These are phyloP conservation scores for Thalpophila matura DNA, from an alignment of 2,888 invertebrate genomes.

Conservation along the genomic window DNA sequence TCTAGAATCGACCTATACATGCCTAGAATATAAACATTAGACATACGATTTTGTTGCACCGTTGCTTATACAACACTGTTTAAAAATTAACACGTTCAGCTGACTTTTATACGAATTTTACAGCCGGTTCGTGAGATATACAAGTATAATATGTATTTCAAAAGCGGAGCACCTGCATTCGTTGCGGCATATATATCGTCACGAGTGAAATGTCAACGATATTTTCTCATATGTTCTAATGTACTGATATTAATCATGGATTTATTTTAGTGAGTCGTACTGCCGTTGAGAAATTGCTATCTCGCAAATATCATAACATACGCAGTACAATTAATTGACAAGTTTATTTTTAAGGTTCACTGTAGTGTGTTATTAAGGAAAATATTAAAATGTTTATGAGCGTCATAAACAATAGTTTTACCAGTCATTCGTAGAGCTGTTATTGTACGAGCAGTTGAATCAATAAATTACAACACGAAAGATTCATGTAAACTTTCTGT, in stretches of 20 bases:
- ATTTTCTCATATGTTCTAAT: slow-evolving; percentile 69
- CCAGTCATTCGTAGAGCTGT: background rate
- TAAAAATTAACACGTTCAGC: slow-evolving; percentile 14
- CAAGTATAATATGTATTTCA: slow-evolving; percentile 33
- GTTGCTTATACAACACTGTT: slow-evolving; percentile 27
- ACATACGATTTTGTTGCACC: slow-evolving; percentile 23
- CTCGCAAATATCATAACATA: slow-evolving; percentile 31
- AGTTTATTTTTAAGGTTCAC: background rate
- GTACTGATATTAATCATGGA: slow-evolving; percentile 73
- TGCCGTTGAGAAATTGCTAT: slow-evolving; percentile 47
- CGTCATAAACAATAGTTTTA: background rate
- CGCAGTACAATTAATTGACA: slow-evolving; percentile 16
- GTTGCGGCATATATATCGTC: slow-evolving; percentile 38
- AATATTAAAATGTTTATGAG: background rate
- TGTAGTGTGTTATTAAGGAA: background rate
- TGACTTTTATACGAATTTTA: slow-evolving; percentile 16
- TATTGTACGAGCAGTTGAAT: background rate
- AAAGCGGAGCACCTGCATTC: slow-evolving; percentile 58
- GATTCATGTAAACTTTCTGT: too few relatives aligned
- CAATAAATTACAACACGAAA: background rate
- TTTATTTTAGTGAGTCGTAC: slow-evolving; percentile 74
- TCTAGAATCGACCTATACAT: slow-evolving; percentile 6
- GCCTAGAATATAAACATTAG: slow-evolving; percentile 3
- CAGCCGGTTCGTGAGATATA: slow-evolving; percentile 14
- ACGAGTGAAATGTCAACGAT: slow-evolving; percentile 77